A percentile compares a stretch with the other conserved stretches of the same genome.
phyloP scores from a whole-genome alignment of 2,113 vertebrate species.

The Nipponia nippon region DNA sequence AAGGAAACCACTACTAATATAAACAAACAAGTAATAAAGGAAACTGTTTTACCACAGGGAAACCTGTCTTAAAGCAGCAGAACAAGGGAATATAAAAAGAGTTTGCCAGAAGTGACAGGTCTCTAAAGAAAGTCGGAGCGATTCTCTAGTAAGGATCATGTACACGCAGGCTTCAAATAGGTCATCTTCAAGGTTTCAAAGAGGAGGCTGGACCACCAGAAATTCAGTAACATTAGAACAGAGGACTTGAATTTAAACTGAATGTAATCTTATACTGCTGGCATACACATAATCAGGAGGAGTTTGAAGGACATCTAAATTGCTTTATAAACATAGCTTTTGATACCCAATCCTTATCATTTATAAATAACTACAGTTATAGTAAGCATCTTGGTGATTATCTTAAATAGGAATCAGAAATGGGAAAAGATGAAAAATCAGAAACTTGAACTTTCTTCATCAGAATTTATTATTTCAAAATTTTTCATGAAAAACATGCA shows the following conservation, averaged over 20 bases:
- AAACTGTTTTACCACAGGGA: neutral
- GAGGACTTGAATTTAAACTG: neutral
- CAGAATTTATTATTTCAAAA: neutral
- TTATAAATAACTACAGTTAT: neutral
- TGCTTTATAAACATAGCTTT: neutral
- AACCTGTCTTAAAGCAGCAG: neutral
- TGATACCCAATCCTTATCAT: neutral
- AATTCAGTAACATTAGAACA: neutral
- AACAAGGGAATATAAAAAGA: neutral
- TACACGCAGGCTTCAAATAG: neutral
- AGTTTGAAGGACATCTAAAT: neutral
- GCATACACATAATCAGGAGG: neutral
- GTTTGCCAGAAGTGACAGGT: neutral
- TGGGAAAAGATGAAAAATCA: neutral
- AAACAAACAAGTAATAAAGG: slow-evolving; percentile 51
- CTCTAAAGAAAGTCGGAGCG: neutral
- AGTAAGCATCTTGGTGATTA: neutral
- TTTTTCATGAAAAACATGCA: neutral
- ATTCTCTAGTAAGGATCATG: neutral
- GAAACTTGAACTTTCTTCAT: neutral
- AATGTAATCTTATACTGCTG: neutral
- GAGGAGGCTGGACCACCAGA: neutral
- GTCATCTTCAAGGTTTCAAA: neutral
- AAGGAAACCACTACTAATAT: slow-evolving; percentile 31
- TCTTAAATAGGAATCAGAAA: neutral